Evolutionary conservation across 37 sponge, comb jelly and placozoan genomes (phyloP).

Genomic region (Eunapius fragilis): DNA sequence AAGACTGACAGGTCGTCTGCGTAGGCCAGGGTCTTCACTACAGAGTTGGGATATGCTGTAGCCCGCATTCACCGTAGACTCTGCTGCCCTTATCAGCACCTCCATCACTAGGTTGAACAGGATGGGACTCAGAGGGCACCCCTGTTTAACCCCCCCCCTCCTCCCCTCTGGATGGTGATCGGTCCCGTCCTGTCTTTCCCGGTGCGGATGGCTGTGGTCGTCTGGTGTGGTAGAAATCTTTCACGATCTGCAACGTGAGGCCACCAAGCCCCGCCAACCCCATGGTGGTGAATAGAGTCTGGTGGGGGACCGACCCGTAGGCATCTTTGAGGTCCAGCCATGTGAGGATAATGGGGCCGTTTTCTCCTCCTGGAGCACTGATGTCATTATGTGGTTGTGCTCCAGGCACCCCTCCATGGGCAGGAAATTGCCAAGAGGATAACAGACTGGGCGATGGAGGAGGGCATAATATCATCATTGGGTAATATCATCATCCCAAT

Average conservation of each 20-base stretch:
- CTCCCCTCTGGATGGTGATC: neutral
- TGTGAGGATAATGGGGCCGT: neutral
- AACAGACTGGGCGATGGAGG: neutral
- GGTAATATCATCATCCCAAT: too few species aligned
- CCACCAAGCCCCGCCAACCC: neutral
- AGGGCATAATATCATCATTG: too few species aligned
- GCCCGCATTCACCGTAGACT: too few species aligned
- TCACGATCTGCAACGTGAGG: neutral
- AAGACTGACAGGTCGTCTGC: too few species aligned
- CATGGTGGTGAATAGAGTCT: neutral
- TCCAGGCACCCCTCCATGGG: conserved; percentile 7
- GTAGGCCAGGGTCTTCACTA: too few species aligned
- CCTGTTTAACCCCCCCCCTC: too few species aligned
- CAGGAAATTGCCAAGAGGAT: neutral
- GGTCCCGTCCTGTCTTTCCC: neutral
- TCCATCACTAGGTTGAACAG: conserved; percentile 8
- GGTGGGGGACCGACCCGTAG: neutral
- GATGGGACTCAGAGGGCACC: conserved; percentile 17
- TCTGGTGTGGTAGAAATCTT: neutral
- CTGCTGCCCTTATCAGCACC: neutral
- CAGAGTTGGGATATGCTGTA: too few species aligned
- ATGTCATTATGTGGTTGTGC: neutral
- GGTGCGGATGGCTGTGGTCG: neutral
- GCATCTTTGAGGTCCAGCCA: conserved; percentile 24
- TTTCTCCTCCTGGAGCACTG: neutral